A percentile compares a stretch with the other conserved stretches of the same genome.
Conservation (phyloP, 2,888 invertebrate genomes). For the Synanthedon formicaeformis region DNA sequence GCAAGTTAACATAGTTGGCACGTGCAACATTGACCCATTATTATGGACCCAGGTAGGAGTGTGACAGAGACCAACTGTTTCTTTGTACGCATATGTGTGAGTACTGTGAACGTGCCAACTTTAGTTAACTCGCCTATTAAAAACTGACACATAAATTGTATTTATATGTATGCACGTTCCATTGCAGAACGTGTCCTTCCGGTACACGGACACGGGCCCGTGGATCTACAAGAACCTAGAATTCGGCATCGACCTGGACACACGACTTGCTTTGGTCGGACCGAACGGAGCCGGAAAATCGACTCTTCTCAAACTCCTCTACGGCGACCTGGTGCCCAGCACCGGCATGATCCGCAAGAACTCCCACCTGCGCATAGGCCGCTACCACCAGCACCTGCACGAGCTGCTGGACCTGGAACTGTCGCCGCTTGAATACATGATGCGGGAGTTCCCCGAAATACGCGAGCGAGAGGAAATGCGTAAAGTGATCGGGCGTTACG, state of each 20-base stretch:
- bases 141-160: no score
- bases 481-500: conserved; percentile 98
- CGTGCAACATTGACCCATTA: no score
- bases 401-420: conserved; percentile 94
- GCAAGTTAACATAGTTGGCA: no score
- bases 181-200: conserved; percentile 90
- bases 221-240: conserved; percentile 97
- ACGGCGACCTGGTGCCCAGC: conserved; percentile 92
- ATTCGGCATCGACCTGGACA: conserved; percentile 98
- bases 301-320: conserved; percentile 94
- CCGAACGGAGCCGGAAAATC: conserved; percentile 99
- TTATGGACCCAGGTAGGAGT: no score
- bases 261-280: conserved; percentile 93
- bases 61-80: no score
- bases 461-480: conserved; percentile 99
- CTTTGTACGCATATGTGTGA: no score
- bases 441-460: conserved; percentile 95
- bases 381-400: conserved; percentile 98
- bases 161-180: no score
- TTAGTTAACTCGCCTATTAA: no score
- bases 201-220: conserved; percentile 87
- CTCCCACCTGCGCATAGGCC: conserved; percentile 95
- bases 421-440: conserved; percentile 98
- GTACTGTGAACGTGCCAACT: no score
- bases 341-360: conserved; percentile 98